Evolutionary conservation across 2,113 vertebrate species (phyloP).

Genomic region (Sterrhoptilus dennistouni): DNA sequence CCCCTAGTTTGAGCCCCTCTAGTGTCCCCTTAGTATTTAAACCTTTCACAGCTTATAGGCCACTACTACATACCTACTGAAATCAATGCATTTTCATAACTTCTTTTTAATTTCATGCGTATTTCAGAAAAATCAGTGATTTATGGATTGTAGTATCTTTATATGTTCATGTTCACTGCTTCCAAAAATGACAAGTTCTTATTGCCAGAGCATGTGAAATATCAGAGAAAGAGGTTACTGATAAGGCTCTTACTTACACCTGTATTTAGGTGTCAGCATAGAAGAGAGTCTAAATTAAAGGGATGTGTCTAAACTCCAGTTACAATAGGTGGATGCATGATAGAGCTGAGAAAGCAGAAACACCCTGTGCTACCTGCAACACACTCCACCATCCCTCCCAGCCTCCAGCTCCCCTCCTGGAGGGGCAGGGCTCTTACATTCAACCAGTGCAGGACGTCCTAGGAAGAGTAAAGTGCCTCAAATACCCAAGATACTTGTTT

Average conservation of each 20-base stretch:
- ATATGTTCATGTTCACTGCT: fast-evolving
- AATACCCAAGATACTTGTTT: neutral
- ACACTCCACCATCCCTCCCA: neutral
- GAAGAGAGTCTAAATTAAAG: neutral
- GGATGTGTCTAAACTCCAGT: neutral
- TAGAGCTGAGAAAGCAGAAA: neutral
- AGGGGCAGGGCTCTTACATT: neutral
- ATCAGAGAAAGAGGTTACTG: neutral
- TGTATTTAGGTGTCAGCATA: neutral
- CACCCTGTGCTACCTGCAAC: neutral
- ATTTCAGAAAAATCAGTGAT: neutral
- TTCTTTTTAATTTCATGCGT: neutral
- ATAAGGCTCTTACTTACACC: neutral
- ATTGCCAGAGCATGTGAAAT: neutral
- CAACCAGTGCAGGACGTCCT: fast-evolving
- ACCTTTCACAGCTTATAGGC: neutral
- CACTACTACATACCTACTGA: neutral
- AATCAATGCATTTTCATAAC: neutral
- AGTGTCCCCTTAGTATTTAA: neutral
- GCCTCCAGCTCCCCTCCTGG: neutral
- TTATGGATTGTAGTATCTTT: neutral
- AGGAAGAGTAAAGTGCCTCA: neutral
- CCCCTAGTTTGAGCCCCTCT: neutral
- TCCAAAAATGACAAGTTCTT: neutral
- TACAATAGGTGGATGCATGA: neutral